Percentiles rank a stretch among this genome's conserved stretches.
phyloP scores from a whole-genome alignment of 2,113 vertebrate species.

The Brachyhypopomus gauderio region DNA sequence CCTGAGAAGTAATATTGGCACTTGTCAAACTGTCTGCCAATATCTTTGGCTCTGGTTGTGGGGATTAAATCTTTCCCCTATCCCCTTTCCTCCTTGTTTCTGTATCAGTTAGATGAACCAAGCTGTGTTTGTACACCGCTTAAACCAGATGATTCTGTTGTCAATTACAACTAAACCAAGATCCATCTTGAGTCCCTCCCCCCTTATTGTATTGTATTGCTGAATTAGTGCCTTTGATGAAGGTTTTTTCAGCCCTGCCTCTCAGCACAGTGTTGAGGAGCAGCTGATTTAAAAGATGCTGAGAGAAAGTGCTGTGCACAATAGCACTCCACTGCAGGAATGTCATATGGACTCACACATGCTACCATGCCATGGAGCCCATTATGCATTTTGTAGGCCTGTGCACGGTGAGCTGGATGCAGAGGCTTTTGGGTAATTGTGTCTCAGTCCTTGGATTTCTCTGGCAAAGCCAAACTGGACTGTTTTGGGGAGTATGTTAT shows the following conservation, averaged over 20 bases:
- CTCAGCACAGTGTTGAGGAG: neutral
- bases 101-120: constrained; percentile 4
- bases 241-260: neutral
- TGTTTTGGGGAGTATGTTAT: constrained; percentile 71
- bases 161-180: constrained; percentile 23
- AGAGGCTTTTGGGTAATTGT: constrained; percentile 42
- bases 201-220: neutral
- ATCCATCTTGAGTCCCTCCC: constrained; percentile 6
- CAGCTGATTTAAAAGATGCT: constrained; percentile 12
- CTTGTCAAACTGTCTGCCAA: neutral
- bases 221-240: constrained; percentile 13
- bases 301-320: constrained; percentile 12
- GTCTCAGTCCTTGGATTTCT: constrained; percentile 61
- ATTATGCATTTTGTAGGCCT: constrained; percentile 24
- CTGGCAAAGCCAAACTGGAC: constrained; percentile 62
- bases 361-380: neutral
- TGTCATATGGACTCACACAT: constrained; percentile 16
- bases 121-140: neutral
- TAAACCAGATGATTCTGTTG: constrained; percentile 21
- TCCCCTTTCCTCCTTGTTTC: constrained; percentile 21
- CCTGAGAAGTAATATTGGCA: neutral
- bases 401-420: constrained; percentile 29
- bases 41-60: constrained; percentile 19
- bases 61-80: constrained; percentile 32
- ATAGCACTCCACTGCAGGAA: constrained; percentile 14